Base-by-base conservation (phyloP, 2,888 invertebrate species). In the Dugesia japonica region DNA sequence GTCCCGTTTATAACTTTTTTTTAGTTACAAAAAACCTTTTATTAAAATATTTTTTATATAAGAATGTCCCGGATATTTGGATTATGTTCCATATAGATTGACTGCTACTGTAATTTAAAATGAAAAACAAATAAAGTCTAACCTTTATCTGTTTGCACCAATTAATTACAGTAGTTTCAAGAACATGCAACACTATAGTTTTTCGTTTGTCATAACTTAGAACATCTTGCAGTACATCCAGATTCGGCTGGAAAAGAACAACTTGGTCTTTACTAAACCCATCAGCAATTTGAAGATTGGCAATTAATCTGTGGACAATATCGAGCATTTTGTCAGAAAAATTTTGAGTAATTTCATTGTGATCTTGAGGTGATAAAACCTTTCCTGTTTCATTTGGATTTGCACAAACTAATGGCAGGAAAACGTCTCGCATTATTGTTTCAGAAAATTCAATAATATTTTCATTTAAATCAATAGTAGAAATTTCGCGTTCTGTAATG, bases 141-240 rank as follows among this genome's bases (percentile, higher is more conserved):
- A 84, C 84, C 82, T 82, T 83, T 75, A 84, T 84, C 77, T 84
- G 83, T 79, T 84, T 84, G 74, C 83, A 84, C 84, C 84, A 84
- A 56, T 82, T 82, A 28, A 84, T 81, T 28, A 84, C 83, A 28
- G 83, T 84, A 0, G 84, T 82, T 79, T 84, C 84, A 27, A 84
- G 79, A 0, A 84, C 83, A 79, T 84, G 84, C 20, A 84, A 79
- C 0, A 84, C 83, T 7, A 84, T 81, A 1, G 80, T 81, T 72
- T 83, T 78, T 76, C 84, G 80, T 77, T 81, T 81, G 0, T 81
- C 81, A 23, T 80, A 80, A 1, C 81, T 81, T 7, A 83, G 82
- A 31, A 84, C 84, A 77, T 83, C 83, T 15, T 84, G 82, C 42
- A 84, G 79, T 27, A 84, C 83, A 78, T 84, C 84, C 72, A 84